Evolutionary conservation across 2,888 invertebrate species (phyloP), one percentile per base, ranked within the genome.

Genomic region (Noctua janthina): DNA sequence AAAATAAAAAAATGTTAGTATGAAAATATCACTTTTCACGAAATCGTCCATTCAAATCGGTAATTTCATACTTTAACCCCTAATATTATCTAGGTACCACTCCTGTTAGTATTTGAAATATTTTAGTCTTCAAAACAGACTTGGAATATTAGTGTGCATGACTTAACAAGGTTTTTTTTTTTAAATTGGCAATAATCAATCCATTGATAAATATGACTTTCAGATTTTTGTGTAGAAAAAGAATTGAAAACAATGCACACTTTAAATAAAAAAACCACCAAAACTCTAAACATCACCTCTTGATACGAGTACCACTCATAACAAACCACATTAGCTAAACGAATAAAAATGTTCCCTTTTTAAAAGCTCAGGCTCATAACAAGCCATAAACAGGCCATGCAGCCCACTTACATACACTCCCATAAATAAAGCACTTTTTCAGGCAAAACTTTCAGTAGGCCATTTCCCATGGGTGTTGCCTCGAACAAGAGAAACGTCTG

Each of bases 401-500:
- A 78, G 54, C 74, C 78, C 87, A 87, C 85, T 87, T 80, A 79
- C 59, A 64, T n/a, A 81, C 51, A 76, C 71, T 66, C 29, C 67
- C 72, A 81, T 81, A 88, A 89, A 88, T 83, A 88, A 84, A 86
- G 75, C 70, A 82, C 78, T 87, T 88, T 89, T 86, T 86, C 78
- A 73, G 76, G 54, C 72, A 79, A 78, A 86, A 88, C 76, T 88
- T 86, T 88, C 78, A 86, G 80, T 82, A 83, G 82, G 84, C 78
- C 76, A 62, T 74, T 66, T 78, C 89, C 83, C 90, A 74, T 75
- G 87, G 85, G 89, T 74, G 74, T 73, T 69, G 49, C 59, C 54
- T 88, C 79, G 82, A 88, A 90, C 85, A 81, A 90, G 83, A 88
- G 87, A 82, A 87, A 88, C 78, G 84, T 78, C 88, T 80, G 77